Percentiles rank a stretch among this genome's conserved stretches.
Conservation (phyloP, 2,888 invertebrate genomes). For the Timema cristinae region DNA sequence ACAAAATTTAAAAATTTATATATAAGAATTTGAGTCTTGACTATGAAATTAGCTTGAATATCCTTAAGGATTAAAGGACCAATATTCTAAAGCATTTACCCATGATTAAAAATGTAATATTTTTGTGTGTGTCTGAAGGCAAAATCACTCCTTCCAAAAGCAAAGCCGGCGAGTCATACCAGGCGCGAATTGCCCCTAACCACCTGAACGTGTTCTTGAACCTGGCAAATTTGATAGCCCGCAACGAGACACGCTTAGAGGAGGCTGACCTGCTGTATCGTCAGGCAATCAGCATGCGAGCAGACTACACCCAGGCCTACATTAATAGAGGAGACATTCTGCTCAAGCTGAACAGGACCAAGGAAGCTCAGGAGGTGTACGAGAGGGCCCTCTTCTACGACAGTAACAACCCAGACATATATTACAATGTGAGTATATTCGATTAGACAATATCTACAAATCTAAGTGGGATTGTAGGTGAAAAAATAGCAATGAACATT, state of each 20-base stretch:
- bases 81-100: no score
- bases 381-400: conserved; percentile 89
- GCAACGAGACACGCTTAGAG: conserved; percentile 84
- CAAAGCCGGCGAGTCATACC: conserved; percentile 91
- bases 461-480: no score
- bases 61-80: no score
- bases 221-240: conserved; percentile 89
- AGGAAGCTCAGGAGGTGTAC: conserved; percentile 92
- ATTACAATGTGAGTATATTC: conserved; percentile 76
- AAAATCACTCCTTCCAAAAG: conserved; percentile 83
- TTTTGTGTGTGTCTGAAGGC: conserved; percentile 49
- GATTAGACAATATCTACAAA: no score
- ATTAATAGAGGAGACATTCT: conserved; percentile 95
- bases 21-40: no score
- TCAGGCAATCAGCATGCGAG: conserved; percentile 95
- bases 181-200: conserved; percentile 92
- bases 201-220: conserved; percentile 95
- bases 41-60: no score
- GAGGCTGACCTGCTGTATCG: conserved; percentile 92
- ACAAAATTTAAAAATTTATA: no score
- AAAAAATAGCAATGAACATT: no score
- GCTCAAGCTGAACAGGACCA: conserved; percentile 88
- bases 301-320: conserved; percentile 94
- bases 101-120: no score
- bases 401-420: conserved; percentile 89